Base-by-base conservation (phyloP, 2,888 invertebrate genomes). In the Aproaerema taeniolella region DNA sequence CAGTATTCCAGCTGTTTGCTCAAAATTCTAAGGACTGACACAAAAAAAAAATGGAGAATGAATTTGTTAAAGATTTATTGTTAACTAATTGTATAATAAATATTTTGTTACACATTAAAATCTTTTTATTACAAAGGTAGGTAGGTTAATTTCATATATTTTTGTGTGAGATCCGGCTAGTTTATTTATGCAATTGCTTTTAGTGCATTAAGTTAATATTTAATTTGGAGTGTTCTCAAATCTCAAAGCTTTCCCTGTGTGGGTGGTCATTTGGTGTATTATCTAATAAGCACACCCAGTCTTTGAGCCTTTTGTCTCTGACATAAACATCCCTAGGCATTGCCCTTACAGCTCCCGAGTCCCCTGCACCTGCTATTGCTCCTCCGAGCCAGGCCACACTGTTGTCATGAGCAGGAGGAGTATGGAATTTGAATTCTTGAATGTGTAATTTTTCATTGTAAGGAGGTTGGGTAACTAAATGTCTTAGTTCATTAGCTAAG, bases 381-480 rank as follows among this genome's bases (percentile, higher is more conserved):
- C 92, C 95, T 64, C 97, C 97, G 16, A 95, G 80, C 97, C 98
- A 98, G 26, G 94, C 92, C 8, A 91, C 90, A 62, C 92, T 93
- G 83, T 96, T 97, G 41, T 91, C 91, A 66, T 63, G 73, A 47
- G 93, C 91, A 10, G 96, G 95, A 25, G 93, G 88, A 2, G 81
- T 74, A 78, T 97, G 97, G 71, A 97, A 95, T 75, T 92, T 93
- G 67, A 97, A 70, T 46, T 50, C 48, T 13, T 47, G 38, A 25
- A 68, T 45, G 55, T 56, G 59, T 31, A 80, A 60, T 1, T 55
- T 59, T 7, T 58, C 53, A 28, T 61, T 66, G 69, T 94, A 93
- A 1, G 89, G 81, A 26, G 89, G 87, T 51, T 88, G 87, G 15
- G 88, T 72, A n/a, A 92, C 67, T 31, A 95, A 88, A 42, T 88